These are phyloP conservation scores for Oscheius sp. DNA, from an alignment of 1,140 invertebrate genomes.

Conservation along the genomic window DNA sequence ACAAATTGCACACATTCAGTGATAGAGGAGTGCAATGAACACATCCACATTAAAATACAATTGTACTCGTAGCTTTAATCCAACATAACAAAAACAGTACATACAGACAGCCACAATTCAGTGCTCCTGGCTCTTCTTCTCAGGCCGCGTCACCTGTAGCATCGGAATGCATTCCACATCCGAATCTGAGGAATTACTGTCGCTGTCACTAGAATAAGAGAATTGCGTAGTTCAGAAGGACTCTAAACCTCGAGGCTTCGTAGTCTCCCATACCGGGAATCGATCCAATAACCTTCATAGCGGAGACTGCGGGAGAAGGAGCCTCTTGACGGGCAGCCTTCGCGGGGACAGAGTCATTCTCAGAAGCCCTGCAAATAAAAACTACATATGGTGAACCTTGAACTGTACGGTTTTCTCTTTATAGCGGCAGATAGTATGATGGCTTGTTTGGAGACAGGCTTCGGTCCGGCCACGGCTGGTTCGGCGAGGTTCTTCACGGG, in stretches of 20 bases:
- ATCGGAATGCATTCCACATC: conserved; percentile 12
- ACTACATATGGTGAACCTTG: not conserved
- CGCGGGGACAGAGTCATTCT: conserved; percentile 7
- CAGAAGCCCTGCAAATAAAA: not conserved
- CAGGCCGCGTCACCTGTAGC: not conserved
- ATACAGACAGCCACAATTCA: not conserved
- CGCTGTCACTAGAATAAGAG: conserved; percentile 25
- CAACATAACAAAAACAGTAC: conserved; percentile 1
- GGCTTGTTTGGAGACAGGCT: conserved; percentile 38
- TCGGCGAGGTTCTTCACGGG: conserved; percentile 9
- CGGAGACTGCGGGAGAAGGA: not conserved
- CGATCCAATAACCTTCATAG: conserved; percentile 8
- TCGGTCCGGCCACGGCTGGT: not conserved
- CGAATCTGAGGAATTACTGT: conserved; percentile 21
- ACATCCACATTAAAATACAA: not conserved
- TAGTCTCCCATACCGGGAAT: conserved; percentile 37
- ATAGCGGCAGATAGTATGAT: conserved; percentile 27
- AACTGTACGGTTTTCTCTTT: conserved; percentile 39
- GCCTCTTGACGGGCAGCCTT: not conserved
- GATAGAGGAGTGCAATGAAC: conserved; percentile 8
- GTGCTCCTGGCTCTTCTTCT: conserved; percentile 16
- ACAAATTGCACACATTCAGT: not conserved
- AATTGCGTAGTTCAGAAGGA: not conserved
- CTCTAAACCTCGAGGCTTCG: conserved; percentile 34
- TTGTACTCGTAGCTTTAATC: conserved; percentile 12